phyloP scores from a whole-genome alignment of 2,113 vertebrate species.

The Seriola quinqueradiata region DNA sequence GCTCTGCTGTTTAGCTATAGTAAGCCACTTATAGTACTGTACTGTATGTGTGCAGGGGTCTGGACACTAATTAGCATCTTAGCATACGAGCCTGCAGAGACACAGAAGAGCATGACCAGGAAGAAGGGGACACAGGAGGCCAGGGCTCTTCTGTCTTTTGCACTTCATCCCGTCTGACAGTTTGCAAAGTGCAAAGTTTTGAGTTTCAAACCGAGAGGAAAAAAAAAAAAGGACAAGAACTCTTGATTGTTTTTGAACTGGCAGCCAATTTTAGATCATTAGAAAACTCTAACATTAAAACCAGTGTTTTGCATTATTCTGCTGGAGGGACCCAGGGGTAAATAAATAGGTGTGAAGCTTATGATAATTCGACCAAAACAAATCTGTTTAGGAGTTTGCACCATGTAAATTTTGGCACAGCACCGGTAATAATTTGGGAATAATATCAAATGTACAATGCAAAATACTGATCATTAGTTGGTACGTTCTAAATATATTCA shows the following conservation, averaged over 20 bases:
- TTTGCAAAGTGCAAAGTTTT: background rate
- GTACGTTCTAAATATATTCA: too few relatives aligned
- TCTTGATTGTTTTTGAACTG: too few relatives aligned
- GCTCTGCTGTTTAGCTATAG: background rate
- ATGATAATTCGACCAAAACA: background rate
- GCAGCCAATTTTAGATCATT: background rate
- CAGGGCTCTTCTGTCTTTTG: background rate
- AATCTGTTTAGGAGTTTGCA: background rate
- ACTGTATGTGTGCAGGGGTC: slow-evolving; percentile 38
- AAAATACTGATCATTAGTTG: background rate
- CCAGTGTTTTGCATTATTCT: background rate
- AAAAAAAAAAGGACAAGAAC: too few relatives aligned
- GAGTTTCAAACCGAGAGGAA: background rate
- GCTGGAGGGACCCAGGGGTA: too few relatives aligned
- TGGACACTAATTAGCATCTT: slow-evolving; percentile 75
- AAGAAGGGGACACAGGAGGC: background rate
- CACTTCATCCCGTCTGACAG: background rate
- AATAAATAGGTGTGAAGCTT: background rate
- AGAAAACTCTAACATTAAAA: background rate
- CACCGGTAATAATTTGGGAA: background rate
- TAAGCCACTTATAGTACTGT: background rate
- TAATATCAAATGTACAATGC: background rate
- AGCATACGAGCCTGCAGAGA: slow-evolving; percentile 64
- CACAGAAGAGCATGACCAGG: slow-evolving; percentile 5
- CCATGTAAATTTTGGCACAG: background rate